Percentiles rank a stretch among this genome's conserved stretches.
Conservation (phyloP, 2,797 vertebrate genomes). For the Crenichthys baileyi region DNA sequence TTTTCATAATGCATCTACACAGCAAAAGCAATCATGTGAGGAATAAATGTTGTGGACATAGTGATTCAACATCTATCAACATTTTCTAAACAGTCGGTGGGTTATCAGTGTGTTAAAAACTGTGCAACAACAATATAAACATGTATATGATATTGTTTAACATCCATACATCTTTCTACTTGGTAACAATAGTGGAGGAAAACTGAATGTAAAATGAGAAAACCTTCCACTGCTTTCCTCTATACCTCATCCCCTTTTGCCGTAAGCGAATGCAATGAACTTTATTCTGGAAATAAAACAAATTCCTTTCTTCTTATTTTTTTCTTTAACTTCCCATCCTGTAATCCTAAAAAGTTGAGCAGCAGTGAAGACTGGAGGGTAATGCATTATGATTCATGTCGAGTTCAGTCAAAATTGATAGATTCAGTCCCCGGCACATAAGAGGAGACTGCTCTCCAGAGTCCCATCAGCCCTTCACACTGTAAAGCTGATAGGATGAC, state of each 20-base stretch:
- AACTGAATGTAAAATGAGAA: slow-evolving; percentile 33
- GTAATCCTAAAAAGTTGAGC: slow-evolving; percentile 62
- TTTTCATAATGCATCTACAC: neutral
- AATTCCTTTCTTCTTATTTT: slow-evolving; percentile 9
- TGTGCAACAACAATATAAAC: slow-evolving; percentile 67
- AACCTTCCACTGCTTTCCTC: slow-evolving; percentile 14
- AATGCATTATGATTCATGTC: slow-evolving; percentile 74
- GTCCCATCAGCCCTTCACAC: slow-evolving; percentile 48
- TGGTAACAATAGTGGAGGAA: slow-evolving; percentile 30
- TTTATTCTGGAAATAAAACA: slow-evolving; percentile 40
- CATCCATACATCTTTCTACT: slow-evolving; percentile 36
- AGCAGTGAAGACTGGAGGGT: slow-evolving; percentile 65
- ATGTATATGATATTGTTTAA: slow-evolving; percentile 67
- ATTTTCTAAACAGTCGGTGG: slow-evolving; percentile 46
- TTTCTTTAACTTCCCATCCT: slow-evolving; percentile 16
- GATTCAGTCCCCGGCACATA: slow-evolving; percentile 50
- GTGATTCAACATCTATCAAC: slow-evolving; percentile 11
- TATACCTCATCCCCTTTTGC: slow-evolving; percentile 12
- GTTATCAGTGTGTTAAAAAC: slow-evolving; percentile 52
- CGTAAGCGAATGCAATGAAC: neutral
- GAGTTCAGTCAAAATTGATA: slow-evolving; percentile 55
- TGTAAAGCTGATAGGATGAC: slow-evolving; percentile 66
- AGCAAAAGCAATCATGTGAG: neutral
- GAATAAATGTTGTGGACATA: neutral
- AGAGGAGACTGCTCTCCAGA: slow-evolving; percentile 47